phyloP scores from a whole-genome alignment of 2,888 invertebrate genomes.

The Drosophila neonasuta region DNA sequence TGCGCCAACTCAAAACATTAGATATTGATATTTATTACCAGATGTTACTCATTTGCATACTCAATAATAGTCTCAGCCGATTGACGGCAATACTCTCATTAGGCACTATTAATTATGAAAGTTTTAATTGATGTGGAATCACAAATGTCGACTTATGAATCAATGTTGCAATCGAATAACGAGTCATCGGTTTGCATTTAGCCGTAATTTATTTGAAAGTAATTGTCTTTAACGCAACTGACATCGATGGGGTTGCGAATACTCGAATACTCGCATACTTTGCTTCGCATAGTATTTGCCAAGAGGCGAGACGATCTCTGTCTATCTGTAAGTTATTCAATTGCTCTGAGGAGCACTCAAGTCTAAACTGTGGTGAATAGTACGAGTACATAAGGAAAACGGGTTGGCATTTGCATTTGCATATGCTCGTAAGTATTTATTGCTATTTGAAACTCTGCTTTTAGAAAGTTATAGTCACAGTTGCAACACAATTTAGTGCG shows the following conservation, averaged over 20 bases:
- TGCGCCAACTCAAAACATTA: conserved; percentile 1
- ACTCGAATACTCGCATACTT: conserved; percentile 7
- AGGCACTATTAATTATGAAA: conserved; percentile 61
- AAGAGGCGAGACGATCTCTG: conserved; percentile 30
- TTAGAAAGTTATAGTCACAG: conserved; percentile 34
- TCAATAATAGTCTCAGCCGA: conserved; percentile 25
- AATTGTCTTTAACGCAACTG: conserved; percentile 44
- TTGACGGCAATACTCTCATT: conserved; percentile 41
- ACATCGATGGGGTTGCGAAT: conserved; percentile 38
- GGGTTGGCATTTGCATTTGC: conserved; percentile 33
- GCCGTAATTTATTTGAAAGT: conserved; percentile 55
- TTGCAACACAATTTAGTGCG: conserved; percentile 5
- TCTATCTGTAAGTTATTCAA: conserved; percentile 46
- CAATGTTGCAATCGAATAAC: conserved; percentile 15
- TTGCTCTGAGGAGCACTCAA: conserved; percentile 33
- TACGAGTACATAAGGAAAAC: conserved; percentile 36
- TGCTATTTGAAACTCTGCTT: conserved; percentile 19
- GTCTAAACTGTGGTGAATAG: conserved; percentile 15
- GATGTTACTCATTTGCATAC: conserved; percentile 51
- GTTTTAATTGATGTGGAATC: conserved; percentile 47
- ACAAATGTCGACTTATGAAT: conserved; percentile 14
- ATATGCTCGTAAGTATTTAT: conserved; percentile 11
- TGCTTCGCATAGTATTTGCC: conserved; percentile 17
- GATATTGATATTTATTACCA: conserved; percentile 31
- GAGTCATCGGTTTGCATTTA: conserved; percentile 39